Percentiles rank a stretch among this genome's conserved stretches.
These are phyloP conservation scores for Prosapia bicincta DNA, from an alignment of 2,888 invertebrate genomes.

Conservation along the genomic window DNA sequence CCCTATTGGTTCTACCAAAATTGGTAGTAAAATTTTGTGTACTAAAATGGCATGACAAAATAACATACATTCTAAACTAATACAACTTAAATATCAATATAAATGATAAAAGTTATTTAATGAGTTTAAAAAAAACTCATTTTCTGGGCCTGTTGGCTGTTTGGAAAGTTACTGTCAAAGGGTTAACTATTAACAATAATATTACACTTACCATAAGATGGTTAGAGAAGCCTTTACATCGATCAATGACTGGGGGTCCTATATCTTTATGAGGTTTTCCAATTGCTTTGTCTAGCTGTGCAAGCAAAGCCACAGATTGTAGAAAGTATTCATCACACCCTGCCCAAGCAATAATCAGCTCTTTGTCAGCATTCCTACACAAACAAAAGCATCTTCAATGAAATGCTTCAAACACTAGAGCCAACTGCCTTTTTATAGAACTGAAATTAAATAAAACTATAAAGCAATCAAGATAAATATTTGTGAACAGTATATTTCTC, in stretches of 20 bases:
- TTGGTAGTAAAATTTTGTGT: too few relatives aligned
- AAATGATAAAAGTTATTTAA: too few relatives aligned
- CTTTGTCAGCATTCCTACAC: slow-evolving; percentile 46
- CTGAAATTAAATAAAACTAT: slow-evolving; percentile 40
- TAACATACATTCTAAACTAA: too few relatives aligned
- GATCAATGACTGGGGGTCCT: slow-evolving; percentile 74
- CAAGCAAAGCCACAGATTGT: slow-evolving; percentile 64
- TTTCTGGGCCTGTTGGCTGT: too few relatives aligned
- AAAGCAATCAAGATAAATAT: slow-evolving; percentile 44
- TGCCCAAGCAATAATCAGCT: slow-evolving; percentile 58
- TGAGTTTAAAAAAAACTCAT: too few relatives aligned
- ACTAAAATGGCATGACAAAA: too few relatives aligned
- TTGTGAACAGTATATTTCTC: not conserved
- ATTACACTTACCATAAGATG: slow-evolving; percentile 61
- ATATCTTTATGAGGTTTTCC: slow-evolving; percentile 72
- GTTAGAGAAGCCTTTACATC: slow-evolving; percentile 80
- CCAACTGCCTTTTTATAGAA: not conserved
- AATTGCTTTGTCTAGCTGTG: slow-evolving; percentile 59
- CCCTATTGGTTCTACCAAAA: too few relatives aligned
- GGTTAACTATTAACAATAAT: too few relatives aligned
- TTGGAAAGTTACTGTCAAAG: too few relatives aligned
- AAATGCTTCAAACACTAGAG: too few relatives aligned
- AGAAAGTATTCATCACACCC: slow-evolving; percentile 73
- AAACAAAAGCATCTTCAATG: not conserved
- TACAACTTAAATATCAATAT: too few relatives aligned